Base-by-base conservation (phyloP, 1,140 invertebrate genomes). In the Macrostomum lignano region DNA sequence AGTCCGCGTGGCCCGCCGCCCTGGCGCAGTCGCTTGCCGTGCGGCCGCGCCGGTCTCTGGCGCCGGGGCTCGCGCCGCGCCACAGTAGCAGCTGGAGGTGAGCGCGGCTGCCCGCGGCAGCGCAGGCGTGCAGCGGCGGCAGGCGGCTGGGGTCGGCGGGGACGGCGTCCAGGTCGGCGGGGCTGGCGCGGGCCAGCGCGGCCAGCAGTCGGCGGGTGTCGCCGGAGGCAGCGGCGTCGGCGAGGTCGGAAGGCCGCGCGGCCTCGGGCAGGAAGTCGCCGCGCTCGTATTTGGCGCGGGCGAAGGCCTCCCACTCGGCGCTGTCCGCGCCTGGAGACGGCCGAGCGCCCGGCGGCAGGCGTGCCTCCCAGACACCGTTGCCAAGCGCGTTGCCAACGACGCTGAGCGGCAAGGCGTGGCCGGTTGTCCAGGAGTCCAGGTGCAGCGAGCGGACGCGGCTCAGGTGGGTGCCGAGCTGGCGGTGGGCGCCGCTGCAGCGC, bases 401-500 rank as follows among this genome's bases (percentile, higher is more conserved):
- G 44, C 79, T 64, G 79, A 94, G 86, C 1, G 93, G 78, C 45
- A 70, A 72, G 13, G 86, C 64, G 51, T 84, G 73, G 37, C 79
- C 74, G 40, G 74, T 65, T 17, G 76, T 84, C 56, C 26, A 65
- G 64, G 42, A 45, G 40, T 37, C 34, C 22, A 96, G 60, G 48
- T 86, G 77, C 29, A 96, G 59, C 0, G 84, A 94, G 29, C 79
- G 64, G 33, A 94, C 82, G 58, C 77, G 69, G 0, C 79, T 86
- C 51, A 94, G 75, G 53, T 94, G 86, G 15, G 82, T 82, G 25
- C 88, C 88, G 21, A 96, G 63, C 56, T 94, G 91, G 38, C 88
- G 65, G 54, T 96, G 88, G 38, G 94, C 73, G 10, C 88, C 88
- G 3, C 81, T 91, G 57, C 88, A 96, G 57, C 93, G 81, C 38